A percentile compares a stretch with the other conserved stretches of the same genome.
Evolutionary conservation across 2,113 vertebrate species (phyloP).

Genomic region (Empidonax alnorum): DNA sequence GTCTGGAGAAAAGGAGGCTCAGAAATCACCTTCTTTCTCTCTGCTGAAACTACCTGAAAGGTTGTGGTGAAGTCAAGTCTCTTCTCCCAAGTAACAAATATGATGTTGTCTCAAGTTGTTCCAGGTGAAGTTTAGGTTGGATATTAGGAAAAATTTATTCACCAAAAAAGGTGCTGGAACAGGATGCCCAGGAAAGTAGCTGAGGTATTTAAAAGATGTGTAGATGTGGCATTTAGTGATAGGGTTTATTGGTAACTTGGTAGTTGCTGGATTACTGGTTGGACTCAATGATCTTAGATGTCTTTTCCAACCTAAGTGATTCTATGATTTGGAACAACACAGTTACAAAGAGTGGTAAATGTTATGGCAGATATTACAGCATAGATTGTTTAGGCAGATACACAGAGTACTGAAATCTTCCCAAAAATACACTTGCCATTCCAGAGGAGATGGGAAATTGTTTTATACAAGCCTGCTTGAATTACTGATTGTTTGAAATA

Average conservation of each 20-base stretch:
- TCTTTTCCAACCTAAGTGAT: background rate
- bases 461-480: background rate
- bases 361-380: background rate
- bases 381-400: background rate
- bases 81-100: background rate
- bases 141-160: background rate
- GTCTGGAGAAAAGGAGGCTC: background rate
- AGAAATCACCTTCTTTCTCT: fast-evolving
- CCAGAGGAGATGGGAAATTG: background rate
- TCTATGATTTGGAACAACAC: background rate
- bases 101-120: background rate
- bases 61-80: fast-evolving
- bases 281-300: background rate
- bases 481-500: background rate
- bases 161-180: background rate
- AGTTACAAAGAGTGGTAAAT: background rate
- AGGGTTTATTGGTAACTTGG: background rate
- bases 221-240: background rate
- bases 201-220: background rate
- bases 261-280: fast-evolving
- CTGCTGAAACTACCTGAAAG: background rate
- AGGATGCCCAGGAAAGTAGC: background rate
- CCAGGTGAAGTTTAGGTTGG: background rate
- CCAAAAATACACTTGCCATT: background rate
- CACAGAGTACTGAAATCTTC: background rate